These are phyloP conservation scores for Drosophila maculinotata DNA, from an alignment of 2,888 invertebrate genomes.

Conservation along the genomic window DNA sequence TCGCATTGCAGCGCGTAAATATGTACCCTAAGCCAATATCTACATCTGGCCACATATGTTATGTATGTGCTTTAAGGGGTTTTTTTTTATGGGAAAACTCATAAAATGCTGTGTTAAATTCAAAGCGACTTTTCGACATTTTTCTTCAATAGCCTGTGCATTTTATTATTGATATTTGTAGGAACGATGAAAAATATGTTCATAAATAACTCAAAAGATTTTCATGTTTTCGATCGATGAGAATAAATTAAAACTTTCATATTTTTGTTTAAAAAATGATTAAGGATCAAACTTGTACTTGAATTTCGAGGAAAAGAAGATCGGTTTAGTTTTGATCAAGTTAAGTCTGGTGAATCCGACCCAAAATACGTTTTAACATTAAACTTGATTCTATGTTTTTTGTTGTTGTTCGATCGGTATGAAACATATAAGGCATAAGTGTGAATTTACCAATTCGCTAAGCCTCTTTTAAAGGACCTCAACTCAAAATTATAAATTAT, in stretches of 20 bases:
- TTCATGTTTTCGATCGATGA: constrained; percentile 12
- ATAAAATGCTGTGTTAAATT: constrained; percentile 28
- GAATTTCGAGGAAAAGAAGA: too few relatives aligned
- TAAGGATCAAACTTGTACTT: neutral
- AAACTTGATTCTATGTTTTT: too few relatives aligned
- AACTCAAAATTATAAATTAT: too few relatives aligned
- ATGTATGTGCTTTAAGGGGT: constrained; percentile 1
- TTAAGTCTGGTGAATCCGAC: too few relatives aligned
- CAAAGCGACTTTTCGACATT: constrained; percentile 17
- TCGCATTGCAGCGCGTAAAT: constrained; percentile 17
- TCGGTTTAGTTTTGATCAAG: too few relatives aligned
- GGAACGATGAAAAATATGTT: neutral
- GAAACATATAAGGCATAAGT: too few relatives aligned
- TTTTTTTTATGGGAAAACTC: constrained; percentile 8
- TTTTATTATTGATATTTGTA: constrained; percentile 9
- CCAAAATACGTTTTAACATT: too few relatives aligned
- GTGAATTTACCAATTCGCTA: too few relatives aligned
- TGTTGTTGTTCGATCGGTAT: too few relatives aligned
- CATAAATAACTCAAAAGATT: constrained; percentile 17
- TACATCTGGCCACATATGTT: constrained; percentile 14
- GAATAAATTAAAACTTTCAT: constrained; percentile 13
- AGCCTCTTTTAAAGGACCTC: too few relatives aligned
- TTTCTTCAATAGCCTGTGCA: constrained; percentile 2
- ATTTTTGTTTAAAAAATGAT: constrained; percentile 15
- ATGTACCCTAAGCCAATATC: constrained; percentile 23